Conservation (phyloP, 2,888 invertebrate species). For the Lordiphosa fenestrarum region DNA sequence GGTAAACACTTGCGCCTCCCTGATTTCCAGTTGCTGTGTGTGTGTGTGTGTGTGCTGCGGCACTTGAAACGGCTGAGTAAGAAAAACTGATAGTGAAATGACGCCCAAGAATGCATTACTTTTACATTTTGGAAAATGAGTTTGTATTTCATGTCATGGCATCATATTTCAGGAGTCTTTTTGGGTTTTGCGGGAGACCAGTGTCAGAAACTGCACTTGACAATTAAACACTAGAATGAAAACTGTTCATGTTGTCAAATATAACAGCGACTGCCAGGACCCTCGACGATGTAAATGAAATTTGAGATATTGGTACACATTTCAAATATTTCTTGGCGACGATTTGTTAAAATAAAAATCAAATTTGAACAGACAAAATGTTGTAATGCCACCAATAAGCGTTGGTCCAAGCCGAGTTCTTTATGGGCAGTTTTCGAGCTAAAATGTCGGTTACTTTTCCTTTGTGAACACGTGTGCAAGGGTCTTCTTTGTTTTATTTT, state of each 20-base stretch:
- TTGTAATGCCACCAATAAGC: constrained; percentile 27
- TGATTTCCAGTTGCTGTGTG: not conserved
- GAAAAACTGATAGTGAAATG: constrained; percentile 36
- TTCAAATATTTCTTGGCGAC: not conserved
- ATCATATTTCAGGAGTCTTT: constrained; percentile 44
- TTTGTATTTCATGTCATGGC: constrained; percentile 40
- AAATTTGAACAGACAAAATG: constrained; percentile 17
- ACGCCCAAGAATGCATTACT: constrained; percentile 22
- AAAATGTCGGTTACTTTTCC: constrained; percentile 53
- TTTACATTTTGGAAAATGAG: constrained; percentile 27
- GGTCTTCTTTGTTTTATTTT: constrained; percentile 31
- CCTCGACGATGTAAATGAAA: constrained; percentile 11
- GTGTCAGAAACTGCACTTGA: constrained; percentile 64
- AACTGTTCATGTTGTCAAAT: constrained; percentile 51
- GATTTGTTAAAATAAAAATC: constrained; percentile 29
- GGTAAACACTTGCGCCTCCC: constrained; percentile 53
- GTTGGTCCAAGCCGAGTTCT: constrained; percentile 41
- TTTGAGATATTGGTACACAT: not conserved
- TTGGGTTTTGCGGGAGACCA: constrained; percentile 34
- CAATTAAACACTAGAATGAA: constrained; percentile 41
- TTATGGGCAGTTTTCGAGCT: constrained; percentile 41
- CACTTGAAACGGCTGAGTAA: constrained; percentile 50
- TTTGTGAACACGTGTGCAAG: constrained; percentile 72
- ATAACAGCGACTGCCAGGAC: constrained; percentile 52
- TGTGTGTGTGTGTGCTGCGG: constrained; percentile 7